Base-by-base conservation (phyloP, 2,113 vertebrate genomes). In the Myanophis thanlyinensis region DNA sequence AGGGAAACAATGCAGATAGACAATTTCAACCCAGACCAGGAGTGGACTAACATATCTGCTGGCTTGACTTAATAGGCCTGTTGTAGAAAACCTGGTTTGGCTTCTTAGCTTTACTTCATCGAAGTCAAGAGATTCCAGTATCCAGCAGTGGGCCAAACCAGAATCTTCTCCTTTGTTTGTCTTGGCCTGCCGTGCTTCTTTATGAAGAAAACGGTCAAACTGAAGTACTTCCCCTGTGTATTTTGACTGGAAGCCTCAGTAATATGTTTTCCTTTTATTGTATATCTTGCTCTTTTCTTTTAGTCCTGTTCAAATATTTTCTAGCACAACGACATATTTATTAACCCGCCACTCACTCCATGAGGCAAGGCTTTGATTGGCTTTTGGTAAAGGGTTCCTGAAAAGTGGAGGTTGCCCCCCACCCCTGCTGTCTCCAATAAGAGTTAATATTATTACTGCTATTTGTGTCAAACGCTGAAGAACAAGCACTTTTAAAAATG, bases 161-260 rank as follows among this genome's bases (percentile, higher is more conserved):
- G 97, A 98, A 97, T 98, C 97, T 96, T 97, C 93, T 86, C 48
- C 97, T 97, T 93, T 98, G 97, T 98, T 98, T 98, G 95, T 94
- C 96, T 98, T 98, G 98, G 98, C 98, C 97, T 92, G 91, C 97
- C 92, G 94, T 97, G 97, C 97, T 97, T 97, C 97, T 98, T 98
- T 98, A 97, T 97, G 97, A 97, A 97, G 97, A 98, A 97, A 98
- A 97, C 90, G 96, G 97, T 97, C 97, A 97, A 97, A 98, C 97
- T 96, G 97, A 98, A 98, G 98, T 98, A 97, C 96, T 98, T 98
- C 98, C 98, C 98, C 97, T 98, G 98, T 97, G 98, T 97, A 97
- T 98, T 98, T 98, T 98, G 97, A 98, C 98, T 98, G 98, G 98
- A 98, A 98, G 97, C 97, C 97, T 96, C 96, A 97, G 97, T 97